phyloP scores from a whole-genome alignment of 2,888 invertebrate species.

The Alcis repandata region DNA sequence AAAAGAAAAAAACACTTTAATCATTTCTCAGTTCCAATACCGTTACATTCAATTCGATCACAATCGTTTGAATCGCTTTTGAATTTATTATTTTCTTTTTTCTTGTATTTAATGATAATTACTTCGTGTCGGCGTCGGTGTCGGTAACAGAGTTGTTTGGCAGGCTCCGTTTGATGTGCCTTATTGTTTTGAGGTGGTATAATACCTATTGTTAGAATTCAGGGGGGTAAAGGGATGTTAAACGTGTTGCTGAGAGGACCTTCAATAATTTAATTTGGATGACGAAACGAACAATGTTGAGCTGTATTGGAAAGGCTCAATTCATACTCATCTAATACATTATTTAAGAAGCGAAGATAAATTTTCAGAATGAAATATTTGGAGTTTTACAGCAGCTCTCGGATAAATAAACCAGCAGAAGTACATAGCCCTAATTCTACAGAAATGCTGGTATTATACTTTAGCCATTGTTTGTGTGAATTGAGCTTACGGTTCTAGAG shows the following conservation, averaged over 20 bases:
- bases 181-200: slow-evolving; percentile 13
- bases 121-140: slow-evolving; percentile 31
- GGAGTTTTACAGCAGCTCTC: too few species aligned
- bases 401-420: too few species aligned
- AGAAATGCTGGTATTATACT: too few species aligned
- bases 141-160: slow-evolving; percentile 20
- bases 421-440: too few species aligned
- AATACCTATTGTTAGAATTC: slow-evolving; percentile 12
- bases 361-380: too few species aligned
- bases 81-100: slow-evolving; percentile 34
- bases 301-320: too few species aligned
- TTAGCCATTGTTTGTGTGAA: too few species aligned
- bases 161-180: slow-evolving; percentile 18
- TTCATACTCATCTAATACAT: too few species aligned
- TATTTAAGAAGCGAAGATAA: too few species aligned
- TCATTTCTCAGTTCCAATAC: slow-evolving; percentile 15
- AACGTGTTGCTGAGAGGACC: background rate
- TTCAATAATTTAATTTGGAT: background rate
- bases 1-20: background rate
- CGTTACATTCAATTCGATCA: slow-evolving; percentile 17
- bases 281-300: slow-evolving; percentile 8
- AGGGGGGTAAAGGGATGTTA: slow-evolving; percentile 4
- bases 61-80: slow-evolving; percentile 29
- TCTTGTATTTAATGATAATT: slow-evolving; percentile 36
- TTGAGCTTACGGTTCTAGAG: too few species aligned